Percentiles rank a stretch among this genome's conserved stretches.
Evolutionary conservation across 2,113 vertebrate species (phyloP).

Genomic region (Serilophus lunatus): DNA sequence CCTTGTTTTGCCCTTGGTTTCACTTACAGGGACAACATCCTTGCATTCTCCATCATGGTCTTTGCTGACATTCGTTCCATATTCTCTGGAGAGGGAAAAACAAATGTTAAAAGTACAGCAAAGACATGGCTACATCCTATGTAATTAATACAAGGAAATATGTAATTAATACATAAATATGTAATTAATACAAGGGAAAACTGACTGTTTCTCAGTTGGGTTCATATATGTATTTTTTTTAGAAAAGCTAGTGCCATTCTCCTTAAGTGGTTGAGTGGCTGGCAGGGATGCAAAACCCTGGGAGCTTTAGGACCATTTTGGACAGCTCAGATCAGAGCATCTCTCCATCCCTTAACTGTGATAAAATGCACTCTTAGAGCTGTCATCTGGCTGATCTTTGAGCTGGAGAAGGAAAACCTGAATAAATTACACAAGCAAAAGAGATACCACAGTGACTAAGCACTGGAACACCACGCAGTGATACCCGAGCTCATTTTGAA

Average conservation of each 20-base stretch:
- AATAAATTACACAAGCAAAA: not conserved
- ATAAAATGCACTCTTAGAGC: not conserved
- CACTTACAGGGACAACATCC: conserved; percentile 28
- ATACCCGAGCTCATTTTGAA: not conserved
- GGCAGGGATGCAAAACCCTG: not conserved
- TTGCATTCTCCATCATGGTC: conserved; percentile 32
- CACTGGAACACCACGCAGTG: not conserved
- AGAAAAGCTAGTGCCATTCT: not conserved
- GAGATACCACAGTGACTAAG: not conserved
- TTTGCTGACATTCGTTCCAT: conserved; percentile 49
- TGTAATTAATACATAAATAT: too few relatives aligned
- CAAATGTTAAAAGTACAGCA: not conserved
- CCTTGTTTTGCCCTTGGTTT: not conserved
- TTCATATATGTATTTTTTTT: not conserved
- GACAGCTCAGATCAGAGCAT: not conserved
- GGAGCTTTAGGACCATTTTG: not conserved
- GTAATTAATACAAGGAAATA: too few relatives aligned
- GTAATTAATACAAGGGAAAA: not conserved
- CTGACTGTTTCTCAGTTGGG: not conserved
- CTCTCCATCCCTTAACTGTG: not conserved
- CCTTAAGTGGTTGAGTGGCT: not conserved
- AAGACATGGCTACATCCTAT: not conserved
- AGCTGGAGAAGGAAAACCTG: not conserved
- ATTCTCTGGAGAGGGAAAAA: conserved; percentile 25
- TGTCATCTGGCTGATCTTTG: not conserved